phyloP scores from a whole-genome alignment of 2,888 invertebrate species.

The Byasa hedistus region DNA sequence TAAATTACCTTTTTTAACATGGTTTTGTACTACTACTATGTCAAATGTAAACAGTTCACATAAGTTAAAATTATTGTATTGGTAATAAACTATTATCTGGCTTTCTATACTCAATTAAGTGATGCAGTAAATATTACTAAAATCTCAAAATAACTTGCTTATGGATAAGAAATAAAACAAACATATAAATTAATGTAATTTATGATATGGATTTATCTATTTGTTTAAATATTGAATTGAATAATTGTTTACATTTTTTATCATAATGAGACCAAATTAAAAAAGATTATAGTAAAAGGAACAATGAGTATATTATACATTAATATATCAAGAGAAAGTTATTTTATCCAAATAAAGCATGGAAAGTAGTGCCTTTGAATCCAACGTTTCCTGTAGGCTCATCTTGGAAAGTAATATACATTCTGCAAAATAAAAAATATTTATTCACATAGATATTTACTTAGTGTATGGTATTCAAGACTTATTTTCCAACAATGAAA shows the following conservation, averaged over 20 bases:
- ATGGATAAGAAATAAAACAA: neutral
- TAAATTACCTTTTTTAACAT: no score
- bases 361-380: conserved; percentile 84
- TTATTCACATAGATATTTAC: neutral
- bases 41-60: no score
- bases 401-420: conserved; percentile 84
- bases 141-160: neutral
- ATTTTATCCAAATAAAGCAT: conserved; percentile 76
- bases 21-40: no score
- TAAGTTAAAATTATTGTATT: no score
- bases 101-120: no score
- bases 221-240: neutral
- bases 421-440: conserved; percentile 67
- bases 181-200: neutral
- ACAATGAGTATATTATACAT: conserved; percentile 9
- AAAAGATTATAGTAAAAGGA: conserved; percentile 12
- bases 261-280: neutral
- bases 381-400: conserved; percentile 81
- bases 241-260: neutral
- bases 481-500: no score
- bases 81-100: no score
- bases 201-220: neutral
- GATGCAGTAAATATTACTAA: neutral
- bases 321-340: conserved; percentile 8
- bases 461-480: no score